Conservation (phyloP, 2,888 invertebrate genomes). For the Trachelus stipa region DNA sequence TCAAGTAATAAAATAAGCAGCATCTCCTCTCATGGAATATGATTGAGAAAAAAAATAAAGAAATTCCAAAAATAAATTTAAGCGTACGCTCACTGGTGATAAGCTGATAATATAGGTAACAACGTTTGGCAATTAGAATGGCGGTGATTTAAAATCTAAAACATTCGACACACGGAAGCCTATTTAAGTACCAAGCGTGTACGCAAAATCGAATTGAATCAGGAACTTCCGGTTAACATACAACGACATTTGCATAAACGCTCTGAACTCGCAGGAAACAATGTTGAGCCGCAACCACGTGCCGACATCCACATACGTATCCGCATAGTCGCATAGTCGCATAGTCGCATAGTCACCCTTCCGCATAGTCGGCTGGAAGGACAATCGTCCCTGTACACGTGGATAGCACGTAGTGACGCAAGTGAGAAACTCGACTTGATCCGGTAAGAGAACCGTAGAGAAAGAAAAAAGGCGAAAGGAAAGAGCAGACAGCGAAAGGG, state of each 20-base stretch:
- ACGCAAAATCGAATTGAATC: constrained; percentile 60
- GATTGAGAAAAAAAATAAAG: neutral
- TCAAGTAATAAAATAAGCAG: neutral
- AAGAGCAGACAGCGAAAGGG: neutral
- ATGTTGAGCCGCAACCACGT: neutral
- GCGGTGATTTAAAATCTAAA: neutral
- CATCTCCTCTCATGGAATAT: neutral
- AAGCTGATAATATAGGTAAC: neutral
- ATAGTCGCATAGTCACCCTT: neutral
- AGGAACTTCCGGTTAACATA: constrained; percentile 55
- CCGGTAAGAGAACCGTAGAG: neutral
- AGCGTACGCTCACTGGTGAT: neutral
- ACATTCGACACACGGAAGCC: constrained; percentile 3
- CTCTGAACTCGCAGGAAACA: constrained; percentile 23
- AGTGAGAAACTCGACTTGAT: neutral
- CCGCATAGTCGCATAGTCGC: neutral
- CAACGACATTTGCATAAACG: constrained; percentile 58
- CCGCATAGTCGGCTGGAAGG: neutral
- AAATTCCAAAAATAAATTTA: neutral
- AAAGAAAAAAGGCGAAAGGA: too few species aligned
- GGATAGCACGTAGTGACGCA: neutral
- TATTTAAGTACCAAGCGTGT: constrained; percentile 31
- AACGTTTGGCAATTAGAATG: neutral
- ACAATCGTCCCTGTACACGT: neutral
- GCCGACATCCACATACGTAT: neutral